Percentiles rank a stretch among this genome's conserved stretches.
Conservation (phyloP, 2,113 vertebrate genomes). For the Ictalurus furcatus region DNA sequence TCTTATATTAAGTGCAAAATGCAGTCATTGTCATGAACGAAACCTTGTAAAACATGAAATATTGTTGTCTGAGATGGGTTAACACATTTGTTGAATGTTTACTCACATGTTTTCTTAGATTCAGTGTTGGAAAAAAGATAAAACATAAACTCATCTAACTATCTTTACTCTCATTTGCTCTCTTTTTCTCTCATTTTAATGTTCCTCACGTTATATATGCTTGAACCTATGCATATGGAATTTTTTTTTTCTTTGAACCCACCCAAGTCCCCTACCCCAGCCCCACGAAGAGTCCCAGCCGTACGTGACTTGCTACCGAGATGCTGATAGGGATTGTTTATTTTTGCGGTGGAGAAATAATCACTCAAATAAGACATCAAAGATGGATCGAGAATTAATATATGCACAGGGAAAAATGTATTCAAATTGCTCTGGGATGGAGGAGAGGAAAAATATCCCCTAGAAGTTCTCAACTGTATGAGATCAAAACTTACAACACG, state of each 20-base stretch:
- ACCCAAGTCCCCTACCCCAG: slow-evolving; percentile 42
- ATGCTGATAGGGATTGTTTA: slow-evolving; percentile 65
- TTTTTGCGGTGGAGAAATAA: slow-evolving; percentile 67
- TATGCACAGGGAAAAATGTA: slow-evolving; percentile 73
- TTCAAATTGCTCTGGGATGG: slow-evolving; percentile 75
- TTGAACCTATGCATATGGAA: slow-evolving; percentile 62
- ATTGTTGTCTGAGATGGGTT: neutral
- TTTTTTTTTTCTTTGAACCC: slow-evolving; percentile 64
- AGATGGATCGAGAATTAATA: slow-evolving; percentile 78
- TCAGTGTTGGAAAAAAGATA: neutral
- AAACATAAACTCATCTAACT: neutral
- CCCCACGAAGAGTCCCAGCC: slow-evolving; percentile 58
- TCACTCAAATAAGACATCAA: slow-evolving; percentile 83
- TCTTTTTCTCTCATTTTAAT: slow-evolving; percentile 9
- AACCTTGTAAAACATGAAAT: neutral
- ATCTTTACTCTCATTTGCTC: slow-evolving; percentile 35
- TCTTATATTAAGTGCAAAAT: neutral
- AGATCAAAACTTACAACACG: slow-evolving; percentile 69
- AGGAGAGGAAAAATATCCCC: slow-evolving; percentile 74
- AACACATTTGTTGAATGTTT: neutral
- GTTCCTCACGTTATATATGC: slow-evolving; percentile 62
- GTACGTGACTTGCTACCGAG: slow-evolving; percentile 58
- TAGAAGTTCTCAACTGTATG: slow-evolving; percentile 72
- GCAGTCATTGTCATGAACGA: neutral
- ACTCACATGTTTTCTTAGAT: neutral